Conservation (phyloP, 2,113 vertebrate species). For the Conger conger region DNA sequence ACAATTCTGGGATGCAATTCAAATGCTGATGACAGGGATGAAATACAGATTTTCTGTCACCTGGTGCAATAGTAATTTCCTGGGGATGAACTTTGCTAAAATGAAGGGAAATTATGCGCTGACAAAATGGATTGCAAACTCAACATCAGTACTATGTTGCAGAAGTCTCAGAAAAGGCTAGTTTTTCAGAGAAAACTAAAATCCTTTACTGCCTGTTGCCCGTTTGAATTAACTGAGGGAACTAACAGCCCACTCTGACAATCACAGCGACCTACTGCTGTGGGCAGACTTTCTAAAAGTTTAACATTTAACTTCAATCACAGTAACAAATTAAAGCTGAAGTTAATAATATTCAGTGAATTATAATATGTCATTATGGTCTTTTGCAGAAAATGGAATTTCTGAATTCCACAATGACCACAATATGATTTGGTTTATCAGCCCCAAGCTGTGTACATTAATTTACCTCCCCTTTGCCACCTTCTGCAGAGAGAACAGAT, state of each 20-base stretch:
- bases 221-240: no score
- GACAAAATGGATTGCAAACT: not conserved
- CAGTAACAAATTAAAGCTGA: not conserved
- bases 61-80: not conserved
- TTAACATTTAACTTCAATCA: conserved; percentile 4
- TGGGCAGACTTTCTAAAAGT: not conserved
- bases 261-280: not conserved
- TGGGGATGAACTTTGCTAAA: not conserved
- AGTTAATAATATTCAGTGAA: not conserved
- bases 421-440: not conserved
- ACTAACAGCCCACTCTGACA: not conserved
- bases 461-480: not conserved
- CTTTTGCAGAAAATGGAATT: not conserved
- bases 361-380: not conserved
- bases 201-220: not conserved
- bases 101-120: not conserved
- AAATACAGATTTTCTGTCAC: not conserved
- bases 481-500: not conserved
- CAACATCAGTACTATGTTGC: not conserved
- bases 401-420: not conserved
- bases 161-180: not conserved
- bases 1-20: not conserved
- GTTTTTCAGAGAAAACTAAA: not conserved
- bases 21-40: not conserved
- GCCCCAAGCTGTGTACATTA: not conserved